A percentile compares a stretch with the other conserved stretches of the same genome.
Conservation (phyloP, 2,797 vertebrate genomes). For the Sebastes trivittatus region DNA sequence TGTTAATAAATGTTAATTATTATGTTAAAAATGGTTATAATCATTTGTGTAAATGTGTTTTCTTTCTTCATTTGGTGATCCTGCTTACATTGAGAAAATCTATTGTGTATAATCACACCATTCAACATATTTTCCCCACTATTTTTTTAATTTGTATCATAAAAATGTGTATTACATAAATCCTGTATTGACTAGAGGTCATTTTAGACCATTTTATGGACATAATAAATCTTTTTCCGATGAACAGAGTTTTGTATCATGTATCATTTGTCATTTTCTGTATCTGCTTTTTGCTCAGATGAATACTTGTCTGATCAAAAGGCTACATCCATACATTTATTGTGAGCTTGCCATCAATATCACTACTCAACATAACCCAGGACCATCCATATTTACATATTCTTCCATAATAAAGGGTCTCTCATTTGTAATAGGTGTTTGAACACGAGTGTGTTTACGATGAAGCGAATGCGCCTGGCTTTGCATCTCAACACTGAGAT, state of each 20-base stretch:
- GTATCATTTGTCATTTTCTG: background rate
- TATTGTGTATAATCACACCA: background rate
- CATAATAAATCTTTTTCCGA: background rate
- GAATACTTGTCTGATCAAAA: background rate
- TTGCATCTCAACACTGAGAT: background rate
- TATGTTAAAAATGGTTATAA: background rate
- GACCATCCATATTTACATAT: background rate
- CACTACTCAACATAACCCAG: background rate
- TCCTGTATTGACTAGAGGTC: accelerated
- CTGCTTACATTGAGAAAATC: background rate
- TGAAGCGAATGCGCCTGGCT: no score
- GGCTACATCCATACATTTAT: background rate
- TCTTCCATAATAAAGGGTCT: background rate
- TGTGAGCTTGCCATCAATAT: background rate
- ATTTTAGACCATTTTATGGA: background rate
- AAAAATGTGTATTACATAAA: background rate
- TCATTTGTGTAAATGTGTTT: no score
- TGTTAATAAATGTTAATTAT: background rate
- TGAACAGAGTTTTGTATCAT: background rate
- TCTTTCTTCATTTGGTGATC: background rate
- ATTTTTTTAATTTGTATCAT: background rate
- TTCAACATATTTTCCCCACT: background rate
- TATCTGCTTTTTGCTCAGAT: background rate
- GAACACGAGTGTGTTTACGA: background rate
- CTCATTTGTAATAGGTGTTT: background rate